Conservation (phyloP, 2,888 invertebrate genomes). For the Fragum fragum region DNA sequence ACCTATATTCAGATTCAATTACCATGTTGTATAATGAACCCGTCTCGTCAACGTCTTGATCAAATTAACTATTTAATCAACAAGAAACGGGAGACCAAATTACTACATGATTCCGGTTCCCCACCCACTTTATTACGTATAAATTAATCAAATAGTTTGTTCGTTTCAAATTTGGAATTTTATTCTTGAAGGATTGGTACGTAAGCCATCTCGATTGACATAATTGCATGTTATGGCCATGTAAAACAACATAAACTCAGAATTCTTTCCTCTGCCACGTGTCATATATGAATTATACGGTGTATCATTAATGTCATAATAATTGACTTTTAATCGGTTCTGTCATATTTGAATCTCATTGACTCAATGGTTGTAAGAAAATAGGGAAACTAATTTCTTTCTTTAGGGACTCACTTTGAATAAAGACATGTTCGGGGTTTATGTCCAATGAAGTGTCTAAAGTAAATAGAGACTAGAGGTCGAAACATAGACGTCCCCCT, state of each 20-base stretch:
- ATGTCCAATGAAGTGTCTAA: too few species aligned
- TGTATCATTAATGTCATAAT: not conserved
- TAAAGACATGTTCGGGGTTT: too few species aligned
- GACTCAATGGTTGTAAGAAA: too few species aligned
- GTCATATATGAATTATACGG: not conserved
- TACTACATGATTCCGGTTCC: not conserved
- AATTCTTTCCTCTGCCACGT: not conserved
- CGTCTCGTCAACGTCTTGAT: not conserved
- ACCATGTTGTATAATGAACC: not conserved
- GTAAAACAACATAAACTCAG: conserved; percentile 5
- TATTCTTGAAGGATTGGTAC: not conserved
- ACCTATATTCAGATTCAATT: not conserved
- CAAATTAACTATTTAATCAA: not conserved
- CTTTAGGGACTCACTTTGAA: too few species aligned
- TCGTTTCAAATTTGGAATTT: not conserved
- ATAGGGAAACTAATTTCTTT: too few species aligned
- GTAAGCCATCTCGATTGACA: conserved; percentile 11
- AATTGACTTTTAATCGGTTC: not conserved
- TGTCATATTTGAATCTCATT: too few species aligned
- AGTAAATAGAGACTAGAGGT: too few species aligned
- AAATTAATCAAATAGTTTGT: not conserved
- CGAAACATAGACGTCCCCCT: too few species aligned
- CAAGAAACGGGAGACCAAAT: not conserved
- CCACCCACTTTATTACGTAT: not conserved
- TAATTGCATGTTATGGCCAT: not conserved